Base-by-base conservation (phyloP, 2,888 invertebrate genomes). In the Pardosa pseudoannulata region DNA sequence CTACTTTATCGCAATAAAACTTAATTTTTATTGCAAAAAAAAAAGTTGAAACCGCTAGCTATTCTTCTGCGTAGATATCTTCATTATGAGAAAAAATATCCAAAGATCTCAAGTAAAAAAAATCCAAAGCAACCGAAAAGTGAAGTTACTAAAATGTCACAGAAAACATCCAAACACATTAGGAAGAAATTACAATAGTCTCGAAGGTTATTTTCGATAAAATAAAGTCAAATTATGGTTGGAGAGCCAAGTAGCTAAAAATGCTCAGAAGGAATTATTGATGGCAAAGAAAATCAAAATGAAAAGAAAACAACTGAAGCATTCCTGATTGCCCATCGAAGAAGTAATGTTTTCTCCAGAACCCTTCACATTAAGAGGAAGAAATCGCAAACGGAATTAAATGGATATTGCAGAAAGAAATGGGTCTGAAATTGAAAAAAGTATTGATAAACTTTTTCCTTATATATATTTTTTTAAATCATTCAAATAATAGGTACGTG, bases 331-430 rank as follows among this genome's bases (percentile, higher is more conserved):
- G 67, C 67, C 67, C 67, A 32, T 67, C 67, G 19, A 36, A 19
- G 27, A 19, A 31, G 67, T 67, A 67, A 67, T 32, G 19, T 67
- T 36, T 19, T 31, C 32, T 11, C 32, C 13, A 32, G 67, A 31
- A 36, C 19, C 32, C 6, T 36, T 67, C 67, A 19, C 32, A 67
- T 67, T 67, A 67, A 67, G 32, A 67, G 65, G 65, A 65, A 67
- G 67, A 67, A 36, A n/a, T 32, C 19, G 16, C 23, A 36, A 19
- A 36, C 1, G 36, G 67, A 32, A 67, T 67, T 67, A 67, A 67
- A 67, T 67, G 67, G 67, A 67, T 67, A 32, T 31, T 19, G 27
- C 67, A 29, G 23, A 67, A 32, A 67, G 67, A 31, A 56, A 46
- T 46, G 41, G 41, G 2, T 46, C 16, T 46, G 41, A 46, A 56